phyloP scores from a whole-genome alignment of 2,888 invertebrate genomes.

The Thymelicus lineola region DNA sequence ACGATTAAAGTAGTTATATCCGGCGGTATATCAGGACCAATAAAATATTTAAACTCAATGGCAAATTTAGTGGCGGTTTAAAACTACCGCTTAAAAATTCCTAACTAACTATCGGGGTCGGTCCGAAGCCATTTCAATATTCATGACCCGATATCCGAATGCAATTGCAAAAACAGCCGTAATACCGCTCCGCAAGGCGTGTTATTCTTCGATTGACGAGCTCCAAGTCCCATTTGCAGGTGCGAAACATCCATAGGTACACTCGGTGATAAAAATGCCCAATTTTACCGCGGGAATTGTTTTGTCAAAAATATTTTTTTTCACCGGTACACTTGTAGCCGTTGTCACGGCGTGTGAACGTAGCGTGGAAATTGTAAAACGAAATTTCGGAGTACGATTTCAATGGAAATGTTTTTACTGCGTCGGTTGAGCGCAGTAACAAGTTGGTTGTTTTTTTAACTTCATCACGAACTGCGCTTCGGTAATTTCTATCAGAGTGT shows the following conservation, averaged over 20 bases:
- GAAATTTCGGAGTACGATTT: conserved; percentile 37
- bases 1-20: not conserved
- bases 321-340: conserved; percentile 36
- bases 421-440: conserved; percentile 26
- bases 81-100: conserved; percentile 36
- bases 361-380: conserved; percentile 38
- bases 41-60: conserved; percentile 31
- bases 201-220: conserved; percentile 12
- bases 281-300: conserved; percentile 38
- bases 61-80: conserved; percentile 30
- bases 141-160: conserved; percentile 18
- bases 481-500: conserved; percentile 17
- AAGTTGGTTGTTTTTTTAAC: conserved; percentile 27
- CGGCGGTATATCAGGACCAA: not conserved
- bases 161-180: conserved; percentile 21
- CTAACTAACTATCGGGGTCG: conserved; percentile 34
- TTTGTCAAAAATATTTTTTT: conserved; percentile 40
- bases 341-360: conserved; percentile 36
- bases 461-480: conserved; percentile 10
- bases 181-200: not conserved
- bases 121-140: conserved; percentile 33
- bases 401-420: conserved; percentile 39
- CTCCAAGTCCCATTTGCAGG: conserved; percentile 31
- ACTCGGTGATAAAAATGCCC: conserved; percentile 36
- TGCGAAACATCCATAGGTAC: conserved; percentile 36